Percentiles rank a stretch among this genome's conserved stretches.
These are phyloP conservation scores for Thymelicus sylvestris DNA, from an alignment of 2,888 invertebrate genomes.

Conservation along the genomic window DNA sequence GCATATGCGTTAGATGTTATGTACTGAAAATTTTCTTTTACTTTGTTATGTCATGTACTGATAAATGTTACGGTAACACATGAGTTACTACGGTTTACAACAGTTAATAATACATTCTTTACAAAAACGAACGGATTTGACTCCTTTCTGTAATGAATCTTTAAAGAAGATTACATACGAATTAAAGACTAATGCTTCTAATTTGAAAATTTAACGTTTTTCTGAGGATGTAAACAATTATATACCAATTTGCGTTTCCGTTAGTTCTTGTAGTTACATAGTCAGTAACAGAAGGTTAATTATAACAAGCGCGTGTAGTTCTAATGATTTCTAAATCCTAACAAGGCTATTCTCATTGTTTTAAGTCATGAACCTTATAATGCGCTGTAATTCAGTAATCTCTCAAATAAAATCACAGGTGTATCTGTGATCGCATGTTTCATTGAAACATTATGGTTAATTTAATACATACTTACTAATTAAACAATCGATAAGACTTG, in stretches of 20 bases:
- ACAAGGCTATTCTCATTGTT: slow-evolving; percentile 44
- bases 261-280: slow-evolving; percentile 46
- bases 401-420: not conserved
- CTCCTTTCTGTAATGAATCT: too few species aligned
- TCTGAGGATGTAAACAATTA: slow-evolving; percentile 44
- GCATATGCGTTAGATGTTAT: too few species aligned
- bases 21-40: too few species aligned
- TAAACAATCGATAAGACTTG: too few species aligned
- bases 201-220: not conserved
- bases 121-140: too few species aligned
- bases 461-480: too few species aligned
- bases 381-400: not conserved
- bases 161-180: not conserved
- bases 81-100: too few species aligned
- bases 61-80: too few species aligned
- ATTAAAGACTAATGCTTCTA: not conserved
- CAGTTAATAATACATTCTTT: too few species aligned
- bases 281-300: slow-evolving; percentile 47
- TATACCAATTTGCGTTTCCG: slow-evolving; percentile 44
- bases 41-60: too few species aligned
- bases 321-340: slow-evolving; percentile 46
- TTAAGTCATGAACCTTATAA: slow-evolving; percentile 21
- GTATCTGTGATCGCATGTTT: too few species aligned
- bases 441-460: too few species aligned
- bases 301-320: slow-evolving; percentile 42